Percentiles rank a stretch among this genome's conserved stretches.
phyloP scores from a whole-genome alignment of 2,113 vertebrate species.

The Microcebus griseorufus region DNA sequence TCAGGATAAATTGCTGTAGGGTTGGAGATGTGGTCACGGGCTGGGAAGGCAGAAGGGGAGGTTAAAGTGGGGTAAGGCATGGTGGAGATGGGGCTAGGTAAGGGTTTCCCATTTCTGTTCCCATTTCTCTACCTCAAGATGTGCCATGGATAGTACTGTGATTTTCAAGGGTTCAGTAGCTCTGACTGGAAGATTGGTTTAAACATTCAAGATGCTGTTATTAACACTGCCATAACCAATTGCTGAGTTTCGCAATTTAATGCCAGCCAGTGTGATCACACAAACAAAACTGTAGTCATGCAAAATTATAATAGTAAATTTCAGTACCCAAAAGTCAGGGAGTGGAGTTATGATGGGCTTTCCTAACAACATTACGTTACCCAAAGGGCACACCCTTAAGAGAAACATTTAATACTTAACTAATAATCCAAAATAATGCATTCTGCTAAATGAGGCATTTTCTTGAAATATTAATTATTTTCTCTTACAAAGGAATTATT shows the following conservation, averaged over 20 bases:
- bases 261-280: not conserved
- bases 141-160: not conserved
- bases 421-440: not conserved
- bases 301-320: constrained; percentile 62
- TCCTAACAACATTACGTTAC: not conserved
- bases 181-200: not conserved
- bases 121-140: not conserved
- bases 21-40: no score
- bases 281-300: not conserved
- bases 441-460: not conserved
- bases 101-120: not conserved
- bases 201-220: not conserved
- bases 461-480: constrained; percentile 16
- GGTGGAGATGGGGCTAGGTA: not conserved
- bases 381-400: not conserved
- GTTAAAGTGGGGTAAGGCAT: not conserved
- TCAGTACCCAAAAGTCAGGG: constrained; percentile 38
- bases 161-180: not conserved
- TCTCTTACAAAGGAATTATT: not conserved
- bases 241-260: not conserved
- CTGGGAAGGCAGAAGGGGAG: accelerated
- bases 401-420: not conserved
- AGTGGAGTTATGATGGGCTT: constrained; percentile 5
- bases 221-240: not conserved
- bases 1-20: not conserved